Evolutionary conservation across 2,797 vertebrate species (phyloP), one percentile per base, ranked within the genome.

Genomic region (Pipistrellus pipistrellus): DNA sequence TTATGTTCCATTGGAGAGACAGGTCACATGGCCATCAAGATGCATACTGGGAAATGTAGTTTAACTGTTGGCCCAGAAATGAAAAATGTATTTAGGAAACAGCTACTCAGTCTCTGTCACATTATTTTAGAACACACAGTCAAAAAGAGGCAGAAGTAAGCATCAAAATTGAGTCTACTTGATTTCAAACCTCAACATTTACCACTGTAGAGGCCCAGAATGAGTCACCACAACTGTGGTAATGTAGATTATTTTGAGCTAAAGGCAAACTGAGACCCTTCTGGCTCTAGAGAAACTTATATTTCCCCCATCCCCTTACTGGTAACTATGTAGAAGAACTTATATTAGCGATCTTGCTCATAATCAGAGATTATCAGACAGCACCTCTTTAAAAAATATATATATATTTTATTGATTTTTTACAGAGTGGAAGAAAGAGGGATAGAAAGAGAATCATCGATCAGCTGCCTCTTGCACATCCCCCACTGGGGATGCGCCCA

Each of bases 121-220:
- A 71, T 41, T 82, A 69, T 55, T 27, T 80, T 72, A 90, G 83
- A 95, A 81, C 20, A 77, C n/a, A 92, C 13, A 35, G 32, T 27
- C n/a, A 62, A 66, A 85, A 57, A 57, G 18, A 20, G 25, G 17
- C 53, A 84, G 51, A 92, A 80, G 48, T 68, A 93, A 77, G 12
- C 30, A 76, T n/a, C 57, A 75, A 57, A 48, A n/a, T 11, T 62
- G 18, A 81, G 1, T 82, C 27, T 48, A 15, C 15, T 57, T 83
- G 15, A 80, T 57, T 57, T 77, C 20, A 35, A n/a, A 38, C 72
- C 15, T 20, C 20, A 48, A 25, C 9, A 69, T n/a, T 76, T 78
- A 75, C 5, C 62, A 48, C 32, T 35, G n/a, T 35, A 68, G 20
- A 15, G 62, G 13, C 44, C 23, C 62, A 83, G 62, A 66, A 83